These are phyloP conservation scores for Cynopterus brachyotis DNA, from an alignment of 2,113 vertebrate species.

Conservation along the genomic window DNA sequence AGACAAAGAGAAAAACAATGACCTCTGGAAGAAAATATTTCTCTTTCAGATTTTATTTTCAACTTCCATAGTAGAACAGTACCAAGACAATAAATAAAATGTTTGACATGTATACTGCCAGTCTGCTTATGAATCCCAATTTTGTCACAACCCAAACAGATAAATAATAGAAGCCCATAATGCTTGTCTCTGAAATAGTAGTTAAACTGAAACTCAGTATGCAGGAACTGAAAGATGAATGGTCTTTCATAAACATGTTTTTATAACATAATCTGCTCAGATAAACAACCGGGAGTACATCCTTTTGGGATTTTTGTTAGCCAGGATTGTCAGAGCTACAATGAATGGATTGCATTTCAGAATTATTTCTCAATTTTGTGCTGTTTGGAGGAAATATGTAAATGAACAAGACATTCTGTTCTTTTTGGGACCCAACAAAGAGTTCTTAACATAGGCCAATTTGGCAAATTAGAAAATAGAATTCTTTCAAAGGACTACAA, in stretches of 20 bases:
- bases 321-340: constrained; percentile 75
- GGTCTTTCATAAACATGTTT: constrained; percentile 73
- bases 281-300: constrained; percentile 80
- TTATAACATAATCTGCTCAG: constrained; percentile 75
- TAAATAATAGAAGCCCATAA: constrained; percentile 66
- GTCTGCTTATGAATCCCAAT: constrained; percentile 61
- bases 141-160: constrained; percentile 76
- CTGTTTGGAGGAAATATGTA: constrained; percentile 82
- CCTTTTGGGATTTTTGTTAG: constrained; percentile 79
- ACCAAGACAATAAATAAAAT: constrained; percentile 68
- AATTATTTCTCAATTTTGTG: constrained; percentile 81
- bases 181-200: constrained; percentile 68
- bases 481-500: constrained; percentile 36
- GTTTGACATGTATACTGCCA: constrained; percentile 50
- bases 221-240: constrained; percentile 76
- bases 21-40: constrained; percentile 65
- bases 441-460: constrained; percentile 33
- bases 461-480: constrained; percentile 59
- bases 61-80: constrained; percentile 71
- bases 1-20: constrained; percentile 49
- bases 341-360: constrained; percentile 80
- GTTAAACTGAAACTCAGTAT: constrained; percentile 57
- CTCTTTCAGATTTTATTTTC: constrained; percentile 57
- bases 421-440: constrained; percentile 73
- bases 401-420: constrained; percentile 85